Evolutionary conservation across 2,888 invertebrate genomes (phyloP).

Genomic region (Acanthopleura granulata): DNA sequence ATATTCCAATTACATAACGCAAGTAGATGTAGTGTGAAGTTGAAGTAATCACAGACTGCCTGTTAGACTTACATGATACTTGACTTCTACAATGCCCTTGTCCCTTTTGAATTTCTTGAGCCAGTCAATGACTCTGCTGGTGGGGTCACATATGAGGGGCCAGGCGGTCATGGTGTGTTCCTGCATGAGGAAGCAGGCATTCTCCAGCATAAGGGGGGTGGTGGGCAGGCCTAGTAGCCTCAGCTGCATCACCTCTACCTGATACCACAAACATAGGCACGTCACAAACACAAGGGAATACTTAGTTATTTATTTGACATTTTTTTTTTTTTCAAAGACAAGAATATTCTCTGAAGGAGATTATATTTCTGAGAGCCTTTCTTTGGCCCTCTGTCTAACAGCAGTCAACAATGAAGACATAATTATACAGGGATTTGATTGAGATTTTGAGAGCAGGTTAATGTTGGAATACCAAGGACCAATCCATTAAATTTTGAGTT

Average conservation of each 20-base stretch:
- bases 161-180: slow-evolving; percentile 64
- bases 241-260: slow-evolving; percentile 62
- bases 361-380: too few relatives aligned
- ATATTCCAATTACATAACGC: too few relatives aligned
- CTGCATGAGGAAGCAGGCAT: slow-evolving; percentile 66
- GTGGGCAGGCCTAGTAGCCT: slow-evolving; percentile 60
- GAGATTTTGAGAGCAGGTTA: too few relatives aligned
- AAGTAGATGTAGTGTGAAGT: too few relatives aligned
- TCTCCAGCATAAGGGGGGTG: slow-evolving; percentile 66
- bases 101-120: slow-evolving; percentile 51
- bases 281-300: not conserved
- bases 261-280: slow-evolving; percentile 16
- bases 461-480: too few relatives aligned
- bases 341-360: too few relatives aligned
- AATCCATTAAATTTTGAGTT: too few relatives aligned
- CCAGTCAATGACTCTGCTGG: slow-evolving; percentile 64
- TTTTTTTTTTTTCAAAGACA: not conserved
- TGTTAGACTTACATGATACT: slow-evolving; percentile 60
- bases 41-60: not conserved
- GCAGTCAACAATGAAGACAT: too few relatives aligned
- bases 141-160: slow-evolving; percentile 69
- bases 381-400: too few relatives aligned
- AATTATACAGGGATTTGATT: too few relatives aligned
- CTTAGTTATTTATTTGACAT: not conserved
- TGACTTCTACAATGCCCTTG: slow-evolving; percentile 59